These are phyloP conservation scores for Perca schrenkii DNA, from an alignment of 2,113 vertebrate genomes.

Conservation along the genomic window DNA sequence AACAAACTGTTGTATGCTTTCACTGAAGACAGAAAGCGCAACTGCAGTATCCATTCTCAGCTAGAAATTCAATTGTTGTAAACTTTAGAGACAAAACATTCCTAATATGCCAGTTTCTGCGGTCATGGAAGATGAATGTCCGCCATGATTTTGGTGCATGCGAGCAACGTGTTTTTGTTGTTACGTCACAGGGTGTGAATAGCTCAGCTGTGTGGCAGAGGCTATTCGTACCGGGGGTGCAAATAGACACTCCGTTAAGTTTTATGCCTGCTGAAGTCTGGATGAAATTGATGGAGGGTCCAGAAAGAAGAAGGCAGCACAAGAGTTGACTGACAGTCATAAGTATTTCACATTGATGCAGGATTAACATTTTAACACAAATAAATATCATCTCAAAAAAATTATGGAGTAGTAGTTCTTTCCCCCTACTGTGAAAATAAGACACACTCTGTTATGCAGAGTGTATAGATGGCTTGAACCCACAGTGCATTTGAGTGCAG, in stretches of 20 bases:
- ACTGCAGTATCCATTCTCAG: too few relatives aligned
- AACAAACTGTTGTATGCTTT: too few relatives aligned
- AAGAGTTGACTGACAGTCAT: constrained; percentile 20
- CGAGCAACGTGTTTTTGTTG: too few relatives aligned
- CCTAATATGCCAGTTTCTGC: too few relatives aligned
- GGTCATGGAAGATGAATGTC: too few relatives aligned
- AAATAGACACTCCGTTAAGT: constrained; percentile 34
- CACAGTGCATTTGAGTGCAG: not conserved
- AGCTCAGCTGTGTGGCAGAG: too few relatives aligned
- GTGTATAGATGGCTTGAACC: not conserved
- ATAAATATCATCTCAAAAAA: constrained; percentile 11
- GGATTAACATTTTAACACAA: constrained; percentile 30
- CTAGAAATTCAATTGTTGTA: too few relatives aligned
- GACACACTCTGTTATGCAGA: constrained; percentile 6
- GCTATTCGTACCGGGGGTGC: too few relatives aligned
- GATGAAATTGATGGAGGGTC: constrained; percentile 41
- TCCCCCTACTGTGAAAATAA: not conserved
- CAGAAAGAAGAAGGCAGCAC: constrained; percentile 25
- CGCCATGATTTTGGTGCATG: too few relatives aligned
- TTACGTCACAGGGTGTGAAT: too few relatives aligned
- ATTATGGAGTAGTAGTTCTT: not conserved
- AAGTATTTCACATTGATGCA: constrained; percentile 22
- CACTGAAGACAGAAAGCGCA: too few relatives aligned
- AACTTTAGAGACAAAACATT: too few relatives aligned
- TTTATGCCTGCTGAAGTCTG: constrained; percentile 47